Evolutionary conservation across 1,140 invertebrate genomes (phyloP), one percentile per base, ranked within the genome.

Genomic region (Drosophila prosaltans): DNA sequence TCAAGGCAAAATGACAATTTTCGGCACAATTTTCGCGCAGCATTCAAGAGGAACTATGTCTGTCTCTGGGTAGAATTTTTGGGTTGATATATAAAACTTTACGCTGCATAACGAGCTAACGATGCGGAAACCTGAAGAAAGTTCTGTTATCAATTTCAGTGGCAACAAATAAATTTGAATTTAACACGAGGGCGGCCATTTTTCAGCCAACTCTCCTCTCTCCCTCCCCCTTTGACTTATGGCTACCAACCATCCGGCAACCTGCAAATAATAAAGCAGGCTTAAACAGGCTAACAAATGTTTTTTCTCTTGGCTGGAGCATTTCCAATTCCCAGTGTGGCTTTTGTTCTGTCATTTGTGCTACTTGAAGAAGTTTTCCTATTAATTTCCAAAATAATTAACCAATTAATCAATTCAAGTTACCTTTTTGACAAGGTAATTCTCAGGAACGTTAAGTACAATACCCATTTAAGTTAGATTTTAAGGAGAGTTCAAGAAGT

Each of bases 61-160:
- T 73, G 24, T 69, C 60, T 69, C 60, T 68, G 70, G 73, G 28
- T 86, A 16, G 69, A 81, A 84, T 81, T 90, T 83, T 80, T 81
- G 75, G 78, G n/a, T 59, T 32, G 57, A 91, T 91, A 91, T 91
- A 91, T 84, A 91, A 91, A 91, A 91, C 88, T 91, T 91, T 84
- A 78, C 80, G 88, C 88, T 91, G 88, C 88, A 91, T 91, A 81
- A 80, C 77, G 72, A 91, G 88, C 88, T 91, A 91, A 91, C 88
- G 88, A 91, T 91, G 88, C 74, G 88, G 88, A 91, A 91, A 91
- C 88, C 88, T 91, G 88, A 91, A 81, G 88, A 91, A 91, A 91
- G 88, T 91, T 91, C 73, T 88, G 88, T 91, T 91, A 91, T 91
- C 88, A 91, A 91, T 91, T 91, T 91, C 88, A 91, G 78, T 77